Evolutionary conservation across 2,113 vertebrate genomes (phyloP), one percentile per base, ranked within the genome.

Genomic region (Ptyas mucosa): DNA sequence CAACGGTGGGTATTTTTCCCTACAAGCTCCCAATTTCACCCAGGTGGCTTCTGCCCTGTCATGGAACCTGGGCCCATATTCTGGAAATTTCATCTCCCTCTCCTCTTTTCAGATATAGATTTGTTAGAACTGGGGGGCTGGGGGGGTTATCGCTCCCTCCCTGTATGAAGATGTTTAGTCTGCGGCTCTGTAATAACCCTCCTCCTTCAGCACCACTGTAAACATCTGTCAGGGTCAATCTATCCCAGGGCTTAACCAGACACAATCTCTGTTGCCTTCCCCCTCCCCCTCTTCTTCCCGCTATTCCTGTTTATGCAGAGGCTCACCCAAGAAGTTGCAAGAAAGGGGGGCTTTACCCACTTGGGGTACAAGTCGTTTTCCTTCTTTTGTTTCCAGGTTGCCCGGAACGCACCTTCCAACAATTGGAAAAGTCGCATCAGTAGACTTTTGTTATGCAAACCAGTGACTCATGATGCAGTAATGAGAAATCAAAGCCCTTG

Each of bases 191-290:
- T 92, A 94, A 87, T 94, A 89, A 92, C 88, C 93, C 90, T 69
- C 89, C 57, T 90, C 49, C 90, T 26, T 91, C 55, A 53, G 75
- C 91, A 86, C 90, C 93, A 91, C 91, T 94, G 88, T 94, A 94
- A 94, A 94, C 91, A 94, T 90, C 91, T 94, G 93, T 92, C 93
- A 69, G 88, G 91, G 91, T 94, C 93, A 94, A 92, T 94, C 93
- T 87, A 87, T 92, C 81, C 81, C 49, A 64, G 87, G 90, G 34
- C 53, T 39, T 89, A 34, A 88, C 93, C 90, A 87, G 87, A 87
- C 90, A 46, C 64, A 43, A 88, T 54, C 29, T 87, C 69, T 34
- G 81, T 61, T 53, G 34, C 18, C 81, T 88, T 46, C 91, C 26
- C 26, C 57, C 57, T 57, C 53, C 20, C 52, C 57, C n/a, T 11